Evolutionary conservation across 35 echinoderm and acorn worm genomes (phyloP), one percentile per base, ranked within the genome.

Genomic region (Ophioderma brevispina): DNA sequence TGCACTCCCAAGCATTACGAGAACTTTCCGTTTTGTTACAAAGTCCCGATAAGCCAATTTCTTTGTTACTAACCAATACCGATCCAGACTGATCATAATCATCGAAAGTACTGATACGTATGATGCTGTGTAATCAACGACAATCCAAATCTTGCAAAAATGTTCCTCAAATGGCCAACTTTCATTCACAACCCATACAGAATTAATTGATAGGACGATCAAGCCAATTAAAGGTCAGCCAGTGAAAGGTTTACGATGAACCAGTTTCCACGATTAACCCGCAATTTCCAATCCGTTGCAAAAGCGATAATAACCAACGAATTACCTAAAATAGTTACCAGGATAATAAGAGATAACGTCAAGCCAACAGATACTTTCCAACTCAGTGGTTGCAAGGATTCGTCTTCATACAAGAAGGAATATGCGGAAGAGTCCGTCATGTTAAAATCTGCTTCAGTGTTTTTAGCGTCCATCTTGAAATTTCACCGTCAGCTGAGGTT

Each of bases 21-120:
- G 43, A 25, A 85, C 41, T 23, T 79, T 42, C n/a, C 35, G 86
- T 64, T 31, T 41, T 19, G 90, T 86, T 33, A 81, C 70, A 80
- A 86, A 92, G 0, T 35, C 30, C 0, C 31, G 25, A 33, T 92
- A 92, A 25, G 33, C 55, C 38, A 86, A 70, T 2, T 88, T 76
- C 35, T 85, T 82, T 2, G 85, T 77, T 36, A 93, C 52, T 0
- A 93, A 38, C 38, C 77, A 80, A 55, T 76, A 93, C 31, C 91
- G 78, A 77, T 93, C 91, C 4, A 87, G 32, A 36, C 85, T 88
- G 18, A 93, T 93, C 30, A 87, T 31, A 36, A 81, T 82, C 32
- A 93, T 88, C 3, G 78, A 39, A 8, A 37, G 64, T 5, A 93
- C 86, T 32, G 89, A 82, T 10, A 82, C 81, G 36, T 55, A 38